Percentiles rank a stretch among this genome's conserved stretches.
phyloP scores from a whole-genome alignment of 1,140 invertebrate species.

The Caenorhabditis remanei region DNA sequence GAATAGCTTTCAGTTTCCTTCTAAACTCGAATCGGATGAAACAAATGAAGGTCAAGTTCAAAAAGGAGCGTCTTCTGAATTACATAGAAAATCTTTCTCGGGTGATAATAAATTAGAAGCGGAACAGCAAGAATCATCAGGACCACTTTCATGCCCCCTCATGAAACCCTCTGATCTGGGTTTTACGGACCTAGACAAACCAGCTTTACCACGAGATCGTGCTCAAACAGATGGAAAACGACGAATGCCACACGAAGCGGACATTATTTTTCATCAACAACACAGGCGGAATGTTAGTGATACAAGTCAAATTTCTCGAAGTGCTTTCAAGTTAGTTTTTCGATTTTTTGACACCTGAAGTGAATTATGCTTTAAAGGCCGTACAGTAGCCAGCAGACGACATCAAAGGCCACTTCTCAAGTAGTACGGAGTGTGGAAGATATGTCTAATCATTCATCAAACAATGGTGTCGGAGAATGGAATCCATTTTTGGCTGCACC shows the following conservation, averaged over 20 bases:
- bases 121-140: background rate
- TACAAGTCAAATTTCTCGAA: slow-evolving; percentile 49
- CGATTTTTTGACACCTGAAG: background rate
- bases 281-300: slow-evolving; percentile 59
- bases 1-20: background rate
- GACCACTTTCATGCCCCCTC: slow-evolving; percentile 48
- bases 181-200: slow-evolving; percentile 49
- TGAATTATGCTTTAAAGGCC: slow-evolving; percentile 41
- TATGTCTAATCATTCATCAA: background rate
- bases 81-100: slow-evolving; percentile 28
- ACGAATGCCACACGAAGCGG: background rate
- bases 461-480: slow-evolving; percentile 39
- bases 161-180: slow-evolving; percentile 56
- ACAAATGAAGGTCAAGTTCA: background rate
- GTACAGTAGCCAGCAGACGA: slow-evolving; percentile 59
- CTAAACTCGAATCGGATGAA: background rate
- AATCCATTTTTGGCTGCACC: slow-evolving; percentile 63
- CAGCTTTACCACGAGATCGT: slow-evolving; percentile 31
- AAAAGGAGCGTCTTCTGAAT: background rate
- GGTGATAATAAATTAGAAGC: slow-evolving; percentile 10
- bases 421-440: slow-evolving; percentile 26
- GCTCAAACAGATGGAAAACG: slow-evolving; percentile 58
- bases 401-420: background rate
- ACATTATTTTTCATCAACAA: slow-evolving; percentile 21
- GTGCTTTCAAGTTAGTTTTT: slow-evolving; percentile 60